Base-by-base conservation (phyloP, 2,888 invertebrate genomes). In the Eupeodes latifasciatus region DNA sequence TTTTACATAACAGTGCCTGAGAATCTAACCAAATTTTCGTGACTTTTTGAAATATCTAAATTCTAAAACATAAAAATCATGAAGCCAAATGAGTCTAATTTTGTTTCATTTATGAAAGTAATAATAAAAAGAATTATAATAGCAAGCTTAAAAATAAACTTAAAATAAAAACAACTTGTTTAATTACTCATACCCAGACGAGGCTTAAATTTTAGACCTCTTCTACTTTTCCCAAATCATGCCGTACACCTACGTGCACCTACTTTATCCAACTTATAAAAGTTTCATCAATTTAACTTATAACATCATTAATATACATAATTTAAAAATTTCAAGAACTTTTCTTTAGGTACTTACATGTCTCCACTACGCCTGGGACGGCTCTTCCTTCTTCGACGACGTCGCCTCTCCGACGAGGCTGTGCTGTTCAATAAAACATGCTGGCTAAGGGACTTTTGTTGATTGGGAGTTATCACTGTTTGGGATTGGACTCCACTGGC, bases 381-480 rank as follows among this genome's bases (percentile, higher is more conserved):
- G 72, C 93, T 93, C 86, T 93, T 93, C 47, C 93, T 92, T 11
- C 93, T 90, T 40, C 93, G 91, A 49, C 93, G 92, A 57, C 93
- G 90, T 6, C 93, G 91, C 6, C 93, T 91, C 81, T 93, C 93
- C 49, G 93, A 93, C 10, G 93, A 93, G 4, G 93, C 93, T 55
- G 93, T 93, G 76, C 92, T 92, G 34, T 92, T 92, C 64, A 91
- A 91, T 55, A 93, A 90, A 47, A 93, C 93, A 90, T 93, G 93
- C 76, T 93, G 93, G 85, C 93, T 93, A 5, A 93, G 90, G 4
- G 93, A 93, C 89, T 93, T 93, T 81, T 91, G 92, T 44, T 90
- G 91, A 47, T 88, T 90, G 5, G 90, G 61, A 47, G 86, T 76
- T 55, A 89, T 59, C 49, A 82, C 75, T 19, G 85, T 82, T 47